Percentiles rank a stretch among this genome's conserved stretches.
Conservation (phyloP, 92 coral and sea anemone genomes). For the Epizoanthus ramosus region DNA sequence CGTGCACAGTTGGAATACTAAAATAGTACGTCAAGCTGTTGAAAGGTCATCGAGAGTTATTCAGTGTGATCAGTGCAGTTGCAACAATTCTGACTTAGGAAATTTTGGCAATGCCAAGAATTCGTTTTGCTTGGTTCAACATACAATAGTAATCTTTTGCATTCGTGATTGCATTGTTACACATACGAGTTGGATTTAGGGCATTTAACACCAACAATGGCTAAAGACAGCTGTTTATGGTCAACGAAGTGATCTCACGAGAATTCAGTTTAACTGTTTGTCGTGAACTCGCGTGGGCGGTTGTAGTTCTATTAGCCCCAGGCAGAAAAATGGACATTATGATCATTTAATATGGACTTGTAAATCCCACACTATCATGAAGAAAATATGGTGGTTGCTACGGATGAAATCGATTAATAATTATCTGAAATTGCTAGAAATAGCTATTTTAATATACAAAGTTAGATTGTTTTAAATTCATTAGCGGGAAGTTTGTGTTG, state of each 20-base stretch:
- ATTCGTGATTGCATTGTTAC: background rate
- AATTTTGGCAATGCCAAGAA: background rate
- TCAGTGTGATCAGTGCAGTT: background rate
- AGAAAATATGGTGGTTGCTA: background rate
- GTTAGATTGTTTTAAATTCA: constrained; percentile 8
- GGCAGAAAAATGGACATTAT: too few species aligned
- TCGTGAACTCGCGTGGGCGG: too few species aligned
- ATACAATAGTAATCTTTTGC: background rate
- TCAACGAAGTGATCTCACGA: background rate
- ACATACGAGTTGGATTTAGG: background rate
- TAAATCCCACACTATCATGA: background rate
- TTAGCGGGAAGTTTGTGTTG: background rate
- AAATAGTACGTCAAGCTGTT: background rate
- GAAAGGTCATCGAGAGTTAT: background rate
- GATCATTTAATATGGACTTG: too few species aligned
- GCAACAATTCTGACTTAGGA: background rate
- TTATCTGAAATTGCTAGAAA: background rate
- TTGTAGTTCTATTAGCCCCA: too few species aligned
- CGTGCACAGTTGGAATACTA: too few species aligned
- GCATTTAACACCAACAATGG: background rate
- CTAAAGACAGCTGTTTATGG: background rate
- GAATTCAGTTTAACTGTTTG: too few species aligned
- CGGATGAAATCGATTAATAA: background rate
- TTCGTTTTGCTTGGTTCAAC: background rate
- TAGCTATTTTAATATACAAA: background rate